phyloP scores from a whole-genome alignment of 2,113 vertebrate species.

The Recurvirostra avosetta region DNA sequence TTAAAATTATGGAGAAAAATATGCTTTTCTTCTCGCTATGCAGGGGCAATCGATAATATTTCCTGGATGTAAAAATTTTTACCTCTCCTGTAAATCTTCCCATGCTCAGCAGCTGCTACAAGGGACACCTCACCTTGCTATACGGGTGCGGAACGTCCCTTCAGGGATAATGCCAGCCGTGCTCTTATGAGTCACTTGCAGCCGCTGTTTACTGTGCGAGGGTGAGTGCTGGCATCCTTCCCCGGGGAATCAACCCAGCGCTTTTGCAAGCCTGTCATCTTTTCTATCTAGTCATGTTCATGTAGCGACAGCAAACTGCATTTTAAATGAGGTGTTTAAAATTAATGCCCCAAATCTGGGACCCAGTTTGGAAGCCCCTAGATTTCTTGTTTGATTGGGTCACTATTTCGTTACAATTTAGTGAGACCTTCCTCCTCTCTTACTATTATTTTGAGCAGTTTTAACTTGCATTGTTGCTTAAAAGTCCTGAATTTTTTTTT shows the following conservation, averaged over 20 bases:
- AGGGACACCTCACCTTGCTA: not conserved
- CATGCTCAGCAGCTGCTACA: not conserved
- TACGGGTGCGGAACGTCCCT: not conserved
- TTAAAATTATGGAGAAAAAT: not conserved
- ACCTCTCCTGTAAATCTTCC: not conserved
- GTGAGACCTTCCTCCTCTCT: not conserved
- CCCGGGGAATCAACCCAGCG: rapidly evolving
- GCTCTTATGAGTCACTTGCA: not conserved
- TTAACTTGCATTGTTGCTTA: not conserved
- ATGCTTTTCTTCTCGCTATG: not conserved
- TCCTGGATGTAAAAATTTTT: not conserved
- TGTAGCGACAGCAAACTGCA: not conserved
- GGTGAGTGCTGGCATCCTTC: not conserved
- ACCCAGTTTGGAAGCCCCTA: not conserved
- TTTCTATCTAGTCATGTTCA: rapidly evolving
- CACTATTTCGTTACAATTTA: rapidly evolving
- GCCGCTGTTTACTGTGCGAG: not conserved
- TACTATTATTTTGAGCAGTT: not conserved
- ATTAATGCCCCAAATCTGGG: not conserved
- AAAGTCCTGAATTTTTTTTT: not conserved
- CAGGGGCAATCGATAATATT: not conserved
- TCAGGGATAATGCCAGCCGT: not conserved
- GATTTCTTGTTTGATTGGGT: not conserved
- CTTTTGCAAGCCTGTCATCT: not conserved
- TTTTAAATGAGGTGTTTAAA: not conserved